phyloP scores from a whole-genome alignment of 2,888 invertebrate species.

The Leptogaster cylindrica region DNA sequence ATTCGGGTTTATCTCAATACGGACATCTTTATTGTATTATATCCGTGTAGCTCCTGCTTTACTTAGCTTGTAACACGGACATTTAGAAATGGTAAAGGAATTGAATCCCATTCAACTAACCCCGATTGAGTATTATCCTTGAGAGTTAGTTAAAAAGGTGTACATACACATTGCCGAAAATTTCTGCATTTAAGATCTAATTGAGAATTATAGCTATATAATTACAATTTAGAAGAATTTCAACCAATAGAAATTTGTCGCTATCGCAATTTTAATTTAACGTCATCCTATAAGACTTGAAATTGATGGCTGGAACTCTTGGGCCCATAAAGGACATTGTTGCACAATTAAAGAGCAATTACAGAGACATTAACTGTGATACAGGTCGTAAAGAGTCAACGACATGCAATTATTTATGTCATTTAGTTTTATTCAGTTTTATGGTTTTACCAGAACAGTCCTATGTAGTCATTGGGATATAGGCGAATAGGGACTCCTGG shows the following conservation, averaged over 20 bases:
- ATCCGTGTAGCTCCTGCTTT: too few species aligned
- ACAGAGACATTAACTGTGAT: slow-evolving; percentile 35
- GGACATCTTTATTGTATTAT: too few species aligned
- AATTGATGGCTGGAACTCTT: slow-evolving; percentile 28
- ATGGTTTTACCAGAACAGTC: not conserved
- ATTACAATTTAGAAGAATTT: slow-evolving; percentile 5
- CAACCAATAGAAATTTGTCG: slow-evolving; percentile 21
- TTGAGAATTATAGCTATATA: slow-evolving; percentile 28
- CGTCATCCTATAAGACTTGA: slow-evolving; percentile 14
- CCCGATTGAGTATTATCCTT: too few species aligned
- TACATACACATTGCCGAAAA: not conserved
- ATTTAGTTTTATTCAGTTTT: slow-evolving; percentile 43
- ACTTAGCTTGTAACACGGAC: too few species aligned
- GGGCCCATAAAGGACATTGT: slow-evolving; percentile 26
- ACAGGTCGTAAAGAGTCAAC: slow-evolving; percentile 40
- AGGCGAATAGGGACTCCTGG: slow-evolving; percentile 3
- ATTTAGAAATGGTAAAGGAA: too few species aligned
- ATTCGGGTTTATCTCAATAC: too few species aligned
- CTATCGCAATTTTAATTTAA: slow-evolving; percentile 35
- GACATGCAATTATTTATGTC: slow-evolving; percentile 42
- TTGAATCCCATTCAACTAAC: too few species aligned
- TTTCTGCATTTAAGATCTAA: not conserved
- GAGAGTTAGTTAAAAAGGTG: too few species aligned
- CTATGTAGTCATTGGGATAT: not conserved
- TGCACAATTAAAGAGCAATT: slow-evolving; percentile 42